Evolutionary conservation across 1,140 invertebrate genomes (phyloP), one percentile per base, ranked within the genome.

Genomic region (Paraescarpia echinospica): DNA sequence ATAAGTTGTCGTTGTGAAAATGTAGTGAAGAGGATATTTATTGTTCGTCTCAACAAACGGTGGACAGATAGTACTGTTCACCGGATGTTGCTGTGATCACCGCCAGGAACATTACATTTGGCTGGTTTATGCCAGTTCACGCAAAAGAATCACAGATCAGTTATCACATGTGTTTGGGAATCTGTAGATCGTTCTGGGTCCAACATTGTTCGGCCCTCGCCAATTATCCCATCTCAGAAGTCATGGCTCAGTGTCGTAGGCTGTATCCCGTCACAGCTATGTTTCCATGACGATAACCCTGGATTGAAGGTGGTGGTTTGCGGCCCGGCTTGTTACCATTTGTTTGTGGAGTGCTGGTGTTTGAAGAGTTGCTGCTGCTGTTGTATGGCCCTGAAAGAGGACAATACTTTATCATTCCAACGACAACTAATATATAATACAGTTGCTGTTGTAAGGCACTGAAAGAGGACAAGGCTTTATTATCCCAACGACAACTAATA

Each of bases 181-280:
- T 27, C n/a, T 91, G 35, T 34, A 41, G 35, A 90, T 35, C 18
- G 34, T n/a, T 4, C 33, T 34, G n/a, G 35, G 33, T 8, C n/a
- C 33, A 93, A 94, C 93, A 93, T 90, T 34, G 94, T 33, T 22
- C 9, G 91, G 48, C 31, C 18, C 59, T 35, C 4, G 27, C 35
- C 33, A 35, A 33, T 34, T 35, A 48, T 48, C 59, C 34, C 34
- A 22, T 91, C 35, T 41, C 34, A 41, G 1, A 91, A n/a, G 90
- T n/a, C 12, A n/a, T 91, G 18, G 22, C 34, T 41, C 35, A 91
- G 35, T 41, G 35, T 6, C 90, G 93, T 12, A 95, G 90, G 88
- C 94, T 94, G 51, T 94, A 94, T 34, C 95, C 95, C 90, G 94
- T 95, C 4, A 95, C 94, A 92, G 94, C 93, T 34, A 95, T 95